A percentile compares a stretch with the other conserved stretches of the same genome.
Evolutionary conservation across 2,113 vertebrate species (phyloP).

Genomic region (Bufo bufo): DNA sequence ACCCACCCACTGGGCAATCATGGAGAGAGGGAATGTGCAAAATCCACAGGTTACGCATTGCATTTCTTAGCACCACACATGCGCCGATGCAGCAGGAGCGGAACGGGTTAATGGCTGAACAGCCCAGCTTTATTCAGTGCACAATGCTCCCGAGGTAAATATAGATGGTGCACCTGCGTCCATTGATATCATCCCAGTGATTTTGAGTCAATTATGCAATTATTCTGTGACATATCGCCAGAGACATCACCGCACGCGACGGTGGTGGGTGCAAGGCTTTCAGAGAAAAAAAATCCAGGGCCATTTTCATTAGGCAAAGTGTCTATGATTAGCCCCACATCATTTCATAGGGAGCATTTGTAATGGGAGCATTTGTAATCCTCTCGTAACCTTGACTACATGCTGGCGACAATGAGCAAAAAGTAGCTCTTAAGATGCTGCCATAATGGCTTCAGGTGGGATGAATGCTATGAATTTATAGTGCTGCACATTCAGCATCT

Average conservation of each 20-base stretch:
- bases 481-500: neutral
- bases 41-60: too few relatives aligned
- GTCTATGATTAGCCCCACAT: conserved; percentile 36
- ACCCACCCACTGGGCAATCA: too few relatives aligned
- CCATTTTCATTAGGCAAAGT: conserved; percentile 48
- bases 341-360: conserved; percentile 9
- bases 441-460: conserved; percentile 19
- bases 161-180: conserved; percentile 36
- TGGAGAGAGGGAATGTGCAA: too few relatives aligned
- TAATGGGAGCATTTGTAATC: conserved; percentile 13
- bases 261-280: conserved; percentile 12
- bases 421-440: neutral
- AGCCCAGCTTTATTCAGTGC: neutral
- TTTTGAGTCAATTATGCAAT: conserved; percentile 32
- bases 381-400: conserved; percentile 27
- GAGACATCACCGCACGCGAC: neutral
- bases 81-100: too few relatives aligned
- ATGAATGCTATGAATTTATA: conserved; percentile 12
- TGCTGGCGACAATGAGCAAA: conserved; percentile 13
- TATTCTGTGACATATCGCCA: conserved; percentile 35
- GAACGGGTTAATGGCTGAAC: neutral
- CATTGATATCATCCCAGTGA: neutral
- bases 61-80: too few relatives aligned
- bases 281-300: conserved; percentile 11
- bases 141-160: conserved; percentile 20